These are phyloP conservation scores for Chrosomus eos DNA, from an alignment of 2,797 vertebrate species.

Conservation along the genomic window DNA sequence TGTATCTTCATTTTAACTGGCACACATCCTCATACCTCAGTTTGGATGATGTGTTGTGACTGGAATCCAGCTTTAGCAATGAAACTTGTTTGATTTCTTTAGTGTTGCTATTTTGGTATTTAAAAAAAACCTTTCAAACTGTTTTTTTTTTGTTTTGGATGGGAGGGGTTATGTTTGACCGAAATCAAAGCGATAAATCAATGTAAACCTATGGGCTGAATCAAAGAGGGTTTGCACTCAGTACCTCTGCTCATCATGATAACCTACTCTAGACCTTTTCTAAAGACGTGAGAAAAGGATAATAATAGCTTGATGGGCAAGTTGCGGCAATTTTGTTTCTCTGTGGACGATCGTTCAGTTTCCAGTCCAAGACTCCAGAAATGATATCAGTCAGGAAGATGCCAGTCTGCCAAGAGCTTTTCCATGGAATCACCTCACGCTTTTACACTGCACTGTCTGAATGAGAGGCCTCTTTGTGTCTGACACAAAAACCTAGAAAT, in stretches of 20 bases:
- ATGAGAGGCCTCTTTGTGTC: slow-evolving; percentile 29
- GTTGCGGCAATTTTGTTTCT: slow-evolving; percentile 13
- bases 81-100: slow-evolving; percentile 17
- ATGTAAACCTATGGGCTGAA: background rate
- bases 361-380: slow-evolving; percentile 6
- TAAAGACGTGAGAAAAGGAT: background rate
- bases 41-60: slow-evolving; percentile 1
- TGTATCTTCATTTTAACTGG: background rate
- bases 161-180: background rate
- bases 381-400: slow-evolving; percentile 44
- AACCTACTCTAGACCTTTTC: background rate
- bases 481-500: slow-evolving; percentile 7
- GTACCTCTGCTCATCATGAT: background rate
- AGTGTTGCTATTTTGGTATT: background rate
- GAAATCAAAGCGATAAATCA: background rate
- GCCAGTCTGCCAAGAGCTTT: slow-evolving; percentile 36
- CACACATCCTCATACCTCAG: slow-evolving; percentile 19
- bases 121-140: background rate
- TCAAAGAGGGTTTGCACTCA: background rate
- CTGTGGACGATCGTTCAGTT: background rate
- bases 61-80: slow-evolving; percentile 17
- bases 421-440: slow-evolving; percentile 37
- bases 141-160: background rate
- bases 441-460: slow-evolving; percentile 13
- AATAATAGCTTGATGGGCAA: background rate